Percentiles rank a stretch among this genome's conserved stretches.
Evolutionary conservation across 2,113 vertebrate genomes (phyloP).

Genomic region (Phrynosoma platyrhinos): DNA sequence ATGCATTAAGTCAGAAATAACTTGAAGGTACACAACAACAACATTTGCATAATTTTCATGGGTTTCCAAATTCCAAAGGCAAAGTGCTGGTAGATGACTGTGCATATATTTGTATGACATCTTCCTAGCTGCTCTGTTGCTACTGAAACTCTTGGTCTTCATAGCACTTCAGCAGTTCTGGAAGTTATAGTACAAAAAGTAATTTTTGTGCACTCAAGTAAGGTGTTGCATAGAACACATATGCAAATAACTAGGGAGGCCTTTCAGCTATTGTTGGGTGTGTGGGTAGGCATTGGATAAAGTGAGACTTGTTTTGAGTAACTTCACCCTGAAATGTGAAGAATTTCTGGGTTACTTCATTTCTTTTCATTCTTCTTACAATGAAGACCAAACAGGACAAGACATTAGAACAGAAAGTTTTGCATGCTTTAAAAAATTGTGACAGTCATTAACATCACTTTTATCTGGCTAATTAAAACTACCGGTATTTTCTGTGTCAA

Average conservation of each 20-base stretch:
- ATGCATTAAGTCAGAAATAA: too few relatives aligned
- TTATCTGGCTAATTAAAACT: conserved; percentile 6
- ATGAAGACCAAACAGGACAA: neutral
- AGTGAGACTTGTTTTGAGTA: neutral
- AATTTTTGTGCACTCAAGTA: too few relatives aligned
- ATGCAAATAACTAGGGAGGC: neutral
- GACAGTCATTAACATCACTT: conserved; percentile 4
- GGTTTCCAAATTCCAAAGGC: too few relatives aligned
- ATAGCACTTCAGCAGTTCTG: too few relatives aligned
- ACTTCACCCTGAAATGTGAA: neutral
- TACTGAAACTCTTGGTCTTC: too few relatives aligned
- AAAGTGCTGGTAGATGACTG: too few relatives aligned
- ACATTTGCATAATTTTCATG: too few relatives aligned
- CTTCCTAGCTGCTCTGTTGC: too few relatives aligned
- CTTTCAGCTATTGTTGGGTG: too few relatives aligned
- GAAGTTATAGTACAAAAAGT: neutral
- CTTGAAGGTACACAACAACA: too few relatives aligned
- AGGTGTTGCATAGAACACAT: neutral
- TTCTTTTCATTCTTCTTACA: neutral
- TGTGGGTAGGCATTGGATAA: too few relatives aligned
- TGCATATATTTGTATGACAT: too few relatives aligned
- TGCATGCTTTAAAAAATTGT: neutral
- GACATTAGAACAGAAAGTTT: neutral
- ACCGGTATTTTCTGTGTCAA: conserved; percentile 8
- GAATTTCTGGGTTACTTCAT: neutral